phyloP scores from a whole-genome alignment of 2,797 vertebrate genomes.

The Sebastolobus alascanus region DNA sequence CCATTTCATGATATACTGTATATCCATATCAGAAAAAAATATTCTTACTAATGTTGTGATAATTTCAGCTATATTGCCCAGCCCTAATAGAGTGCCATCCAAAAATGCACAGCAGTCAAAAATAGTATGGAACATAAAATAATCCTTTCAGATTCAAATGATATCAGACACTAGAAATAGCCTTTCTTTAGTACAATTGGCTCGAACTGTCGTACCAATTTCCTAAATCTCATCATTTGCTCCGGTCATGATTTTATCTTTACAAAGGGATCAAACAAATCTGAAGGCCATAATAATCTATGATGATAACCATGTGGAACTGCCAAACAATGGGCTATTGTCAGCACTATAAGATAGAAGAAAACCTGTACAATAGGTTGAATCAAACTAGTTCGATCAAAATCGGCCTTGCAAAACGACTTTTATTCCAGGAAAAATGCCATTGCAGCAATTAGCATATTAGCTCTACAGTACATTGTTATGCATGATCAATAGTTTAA shows the following conservation, averaged over 20 bases:
- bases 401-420: not conserved
- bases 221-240: constrained; percentile 44
- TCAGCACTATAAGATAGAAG: not conserved
- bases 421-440: not conserved
- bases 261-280: constrained; percentile 21
- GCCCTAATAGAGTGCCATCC: not conserved
- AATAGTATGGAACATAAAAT: not conserved
- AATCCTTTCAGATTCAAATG: constrained; percentile 24
- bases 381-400: constrained; percentile 5
- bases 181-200: not conserved
- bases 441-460: not conserved
- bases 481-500: not conserved
- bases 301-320: not conserved
- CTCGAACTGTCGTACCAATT: constrained; percentile 40
- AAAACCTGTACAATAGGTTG: not conserved
- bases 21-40: not conserved
- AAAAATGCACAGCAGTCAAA: not conserved
- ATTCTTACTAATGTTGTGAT: not conserved
- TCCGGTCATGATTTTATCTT: constrained; percentile 29
- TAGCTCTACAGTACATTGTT: not conserved
- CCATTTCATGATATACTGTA: not conserved
- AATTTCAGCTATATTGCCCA: not conserved
- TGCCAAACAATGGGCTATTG: not conserved
- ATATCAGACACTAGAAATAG: constrained; percentile 16
- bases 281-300: constrained; percentile 1